phyloP scores from a whole-genome alignment of 2,113 vertebrate species.

The Prionailurus viverrinus region DNA sequence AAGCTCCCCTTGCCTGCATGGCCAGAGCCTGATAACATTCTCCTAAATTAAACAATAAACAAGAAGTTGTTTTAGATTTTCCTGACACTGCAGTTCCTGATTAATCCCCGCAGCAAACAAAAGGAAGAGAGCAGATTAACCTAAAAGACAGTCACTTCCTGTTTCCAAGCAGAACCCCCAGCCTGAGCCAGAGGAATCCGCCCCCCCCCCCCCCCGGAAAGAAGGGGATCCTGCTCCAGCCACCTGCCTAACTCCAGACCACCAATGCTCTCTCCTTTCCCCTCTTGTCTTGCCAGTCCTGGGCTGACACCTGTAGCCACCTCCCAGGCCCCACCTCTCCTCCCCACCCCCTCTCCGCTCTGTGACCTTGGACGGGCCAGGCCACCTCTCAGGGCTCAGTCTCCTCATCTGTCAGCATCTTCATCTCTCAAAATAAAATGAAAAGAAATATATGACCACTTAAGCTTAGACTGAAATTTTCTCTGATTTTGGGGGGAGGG shows the following conservation, averaged over 20 bases:
- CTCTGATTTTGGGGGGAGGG: constrained; percentile 41
- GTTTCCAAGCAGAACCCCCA: constrained; percentile 59
- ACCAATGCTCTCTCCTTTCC: accelerated
- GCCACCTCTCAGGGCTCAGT: background rate
- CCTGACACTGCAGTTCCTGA: constrained; percentile 79
- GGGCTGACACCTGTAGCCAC: too few relatives aligned
- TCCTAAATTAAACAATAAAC: constrained; percentile 83
- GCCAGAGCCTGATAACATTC: constrained; percentile 50
- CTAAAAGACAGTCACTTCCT: constrained; percentile 69
- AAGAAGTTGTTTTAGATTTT: constrained; percentile 68
- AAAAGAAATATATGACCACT: background rate
- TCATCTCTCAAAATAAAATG: constrained; percentile 25
- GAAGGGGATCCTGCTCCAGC: background rate
- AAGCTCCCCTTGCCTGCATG: background rate
- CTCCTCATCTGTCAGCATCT: background rate
- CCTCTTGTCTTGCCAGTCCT: background rate
- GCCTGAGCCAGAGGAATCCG: constrained; percentile 31
- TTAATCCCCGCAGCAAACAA: constrained; percentile 84
- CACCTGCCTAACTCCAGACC: background rate
- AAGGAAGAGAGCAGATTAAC: constrained; percentile 70
- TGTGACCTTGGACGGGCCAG: background rate
- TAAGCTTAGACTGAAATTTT: constrained; percentile 28
- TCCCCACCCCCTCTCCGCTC: background rate
- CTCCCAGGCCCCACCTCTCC: background rate
- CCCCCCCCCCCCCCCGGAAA: background rate